Conservation (phyloP, 2,797 vertebrate genomes). For the Mormyrus hasselquistii region DNA sequence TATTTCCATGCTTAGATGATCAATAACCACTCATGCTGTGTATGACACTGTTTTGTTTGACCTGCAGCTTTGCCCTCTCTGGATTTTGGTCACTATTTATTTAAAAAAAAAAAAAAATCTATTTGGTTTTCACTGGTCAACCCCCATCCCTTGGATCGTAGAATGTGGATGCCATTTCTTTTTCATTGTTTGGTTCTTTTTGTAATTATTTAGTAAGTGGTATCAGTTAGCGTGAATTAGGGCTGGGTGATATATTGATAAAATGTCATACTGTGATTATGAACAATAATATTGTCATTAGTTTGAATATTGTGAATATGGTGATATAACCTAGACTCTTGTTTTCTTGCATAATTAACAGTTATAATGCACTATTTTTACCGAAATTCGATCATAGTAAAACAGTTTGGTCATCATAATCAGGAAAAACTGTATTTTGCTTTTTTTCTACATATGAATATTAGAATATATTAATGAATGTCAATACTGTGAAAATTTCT, state of each 20-base stretch:
- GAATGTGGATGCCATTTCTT: not conserved
- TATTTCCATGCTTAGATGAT: not conserved
- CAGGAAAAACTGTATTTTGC: not conserved
- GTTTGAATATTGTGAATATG: not conserved
- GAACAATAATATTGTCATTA: not conserved
- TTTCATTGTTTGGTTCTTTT: not conserved
- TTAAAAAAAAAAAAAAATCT: not conserved
- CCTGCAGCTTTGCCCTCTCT: not conserved
- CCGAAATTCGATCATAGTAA: not conserved
- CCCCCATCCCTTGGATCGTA: not conserved
- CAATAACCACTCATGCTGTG: not conserved
- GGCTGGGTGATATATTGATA: not conserved
- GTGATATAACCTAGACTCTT: not conserved
- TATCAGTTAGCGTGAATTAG: not conserved
- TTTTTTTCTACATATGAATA: not conserved
- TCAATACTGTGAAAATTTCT: not conserved
- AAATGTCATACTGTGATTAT: not conserved
- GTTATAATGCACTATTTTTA: not conserved
- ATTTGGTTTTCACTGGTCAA: not conserved
- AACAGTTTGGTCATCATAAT: not conserved
- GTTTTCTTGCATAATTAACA: not conserved
- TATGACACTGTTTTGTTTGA: not conserved
- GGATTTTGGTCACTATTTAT: not conserved
- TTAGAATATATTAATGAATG: not conserved
- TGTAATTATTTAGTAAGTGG: not conserved